Percentiles rank a stretch among this genome's conserved stretches.
Evolutionary conservation across 2,797 vertebrate species (phyloP).

Genomic region (Benthosema pterotum): DNA sequence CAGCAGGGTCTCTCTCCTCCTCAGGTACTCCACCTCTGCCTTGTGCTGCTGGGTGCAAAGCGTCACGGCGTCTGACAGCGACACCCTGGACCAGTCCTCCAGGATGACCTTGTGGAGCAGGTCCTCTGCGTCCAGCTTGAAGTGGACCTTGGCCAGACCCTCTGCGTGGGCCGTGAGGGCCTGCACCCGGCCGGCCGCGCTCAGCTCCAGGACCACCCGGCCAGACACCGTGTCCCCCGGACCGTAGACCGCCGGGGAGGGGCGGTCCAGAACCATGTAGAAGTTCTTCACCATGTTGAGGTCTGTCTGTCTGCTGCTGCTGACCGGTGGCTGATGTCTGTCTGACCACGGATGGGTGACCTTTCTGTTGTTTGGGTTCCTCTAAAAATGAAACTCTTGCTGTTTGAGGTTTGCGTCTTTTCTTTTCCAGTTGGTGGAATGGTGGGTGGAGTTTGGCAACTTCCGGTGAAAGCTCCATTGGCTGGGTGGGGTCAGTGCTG

Average conservation of each 20-base stretch:
- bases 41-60: slow-evolving; percentile 94
- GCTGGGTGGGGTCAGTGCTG: too few species aligned
- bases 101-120: slow-evolving; percentile 88
- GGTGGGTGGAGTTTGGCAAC: too few species aligned
- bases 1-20: slow-evolving; percentile 86
- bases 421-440: too few species aligned
- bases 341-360: too few species aligned
- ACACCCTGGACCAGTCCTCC: slow-evolving; percentile 91
- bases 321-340: too few species aligned
- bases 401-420: too few species aligned
- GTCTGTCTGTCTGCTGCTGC: too few species aligned
- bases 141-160: slow-evolving; percentile 92
- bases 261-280: slow-evolving; percentile 83
- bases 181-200: slow-evolving; percentile 73
- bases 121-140: slow-evolving; percentile 88
- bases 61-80: slow-evolving; percentile 91
- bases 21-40: slow-evolving; percentile 93
- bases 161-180: slow-evolving; percentile 87
- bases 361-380: too few species aligned
- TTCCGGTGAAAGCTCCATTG: too few species aligned
- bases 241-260: slow-evolving; percentile 85
- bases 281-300: slow-evolving; percentile 79
- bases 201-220: slow-evolving; percentile 87
- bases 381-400: too few species aligned
- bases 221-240: slow-evolving; percentile 90